phyloP scores from a whole-genome alignment of 2,113 vertebrate genomes.

The Onychorhynchus coronatus region DNA sequence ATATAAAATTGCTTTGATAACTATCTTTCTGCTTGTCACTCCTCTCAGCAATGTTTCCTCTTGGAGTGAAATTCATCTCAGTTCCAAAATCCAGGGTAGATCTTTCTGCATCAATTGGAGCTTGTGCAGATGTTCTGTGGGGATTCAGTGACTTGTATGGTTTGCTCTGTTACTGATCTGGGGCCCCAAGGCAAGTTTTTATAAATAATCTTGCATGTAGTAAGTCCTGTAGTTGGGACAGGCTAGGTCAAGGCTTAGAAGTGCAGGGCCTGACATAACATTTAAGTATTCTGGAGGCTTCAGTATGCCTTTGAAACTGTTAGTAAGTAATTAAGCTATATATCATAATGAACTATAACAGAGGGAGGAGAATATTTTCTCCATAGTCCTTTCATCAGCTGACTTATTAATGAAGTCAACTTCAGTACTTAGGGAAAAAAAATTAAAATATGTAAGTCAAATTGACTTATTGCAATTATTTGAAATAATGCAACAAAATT shows the following conservation, averaged over 20 bases:
- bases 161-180: neutral
- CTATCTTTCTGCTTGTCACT: neutral
- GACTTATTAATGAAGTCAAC: neutral
- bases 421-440: neutral
- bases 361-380: neutral
- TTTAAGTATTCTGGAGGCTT: neutral
- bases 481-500: neutral
- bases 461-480: neutral
- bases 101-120: neutral
- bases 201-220: accelerated
- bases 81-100: neutral
- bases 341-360: neutral
- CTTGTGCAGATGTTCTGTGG: neutral
- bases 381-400: neutral
- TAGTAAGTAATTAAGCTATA: neutral
- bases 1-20: neutral
- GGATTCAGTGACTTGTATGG: neutral
- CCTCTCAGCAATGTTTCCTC: neutral
- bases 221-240: neutral
- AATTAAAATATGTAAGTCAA: neutral
- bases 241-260: neutral
- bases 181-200: neutral
- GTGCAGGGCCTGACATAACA: neutral
- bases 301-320: neutral
- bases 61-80: neutral